Evolutionary conservation across 2,888 invertebrate species (phyloP), one percentile per base, ranked within the genome.

Genomic region (Mamestra brassicae): DNA sequence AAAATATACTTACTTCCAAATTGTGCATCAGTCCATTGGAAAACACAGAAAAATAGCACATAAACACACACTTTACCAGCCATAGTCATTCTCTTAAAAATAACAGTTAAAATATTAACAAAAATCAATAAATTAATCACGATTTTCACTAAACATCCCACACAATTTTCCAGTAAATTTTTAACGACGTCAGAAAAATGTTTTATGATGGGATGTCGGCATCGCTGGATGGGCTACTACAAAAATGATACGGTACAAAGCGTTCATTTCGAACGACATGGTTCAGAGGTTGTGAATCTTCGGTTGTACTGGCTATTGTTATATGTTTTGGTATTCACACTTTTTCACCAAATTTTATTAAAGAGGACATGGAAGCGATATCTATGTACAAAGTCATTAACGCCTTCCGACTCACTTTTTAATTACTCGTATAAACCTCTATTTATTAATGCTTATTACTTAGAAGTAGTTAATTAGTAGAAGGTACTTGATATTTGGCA

Each of bases 171-270:
- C 4, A n/a, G 11, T 15, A 38, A 50, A 50, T 71, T 50, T 64
- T 15, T 55, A 58, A 42, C 57, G 11, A 50, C 34, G 26, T 68
- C 34, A 57, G 45, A 63, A 69, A 72, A 66, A 73, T 63, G 42
- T 62, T 54, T n/a, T 60, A 76, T 60, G 70, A 66, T 68, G 81
- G 61, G 70, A 75, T 83, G 81, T 67, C 76, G 67, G 85, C 85
- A 87, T 83, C 90, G 78, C 84, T 86, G 87, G 85, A 85, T 88
- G 87, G 88, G 85, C 85, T 90, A 92, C 92, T 90, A 92, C 92
- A 91, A 92, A 92, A 95, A 93, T 96, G 95, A 94, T 90, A 93
- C 92, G 92, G 90, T 93, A 94, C 91, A 93, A 85, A 94, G 94
- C 90, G 89, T 93, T 83, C 90, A 90, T 88, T 93, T 92, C 91